Evolutionary conservation across 2,797 vertebrate genomes (phyloP), one percentile per base, ranked within the genome.

Genomic region (Sebastes baramenuke): DNA sequence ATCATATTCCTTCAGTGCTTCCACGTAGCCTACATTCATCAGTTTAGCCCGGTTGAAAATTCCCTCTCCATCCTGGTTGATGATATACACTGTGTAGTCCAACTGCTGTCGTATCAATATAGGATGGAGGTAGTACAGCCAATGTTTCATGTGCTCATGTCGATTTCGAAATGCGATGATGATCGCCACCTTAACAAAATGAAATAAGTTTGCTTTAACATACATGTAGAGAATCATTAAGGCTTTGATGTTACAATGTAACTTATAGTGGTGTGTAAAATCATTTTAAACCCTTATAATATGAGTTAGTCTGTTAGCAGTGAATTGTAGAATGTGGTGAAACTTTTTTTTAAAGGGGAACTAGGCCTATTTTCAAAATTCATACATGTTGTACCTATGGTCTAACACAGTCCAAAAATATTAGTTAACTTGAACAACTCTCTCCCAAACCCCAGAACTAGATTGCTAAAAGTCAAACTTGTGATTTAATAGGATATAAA

Each of bases 31-130:
- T 38, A 93, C 69, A 14, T 99, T 99, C 91, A 99, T 94, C 84
- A 99, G 96, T 81, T 99, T 99, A 34, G 98, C 98, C 2, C 98
- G 95, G 90, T 99, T 99, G 93, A 99, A 99, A 8, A 94, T 92
- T 49, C 95, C 94, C 0, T 98, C 95, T 83, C 98, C 97, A 14
- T 92, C 95, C 97, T 99, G 92, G 88, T 98, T 97, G 65, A 98
- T 95, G 5, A 98, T 90, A 3, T 97, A 98, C 24, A 98, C 95
- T 0, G 95, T 95, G 2, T 98, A 98, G 88, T 96, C 95, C 77
- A 97, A 71, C 70, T 96, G 97, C 74, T 98, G 97, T 3, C 95
- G 94, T 54, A 95, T 95, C 52, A 98, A 87, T 93, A 97, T 96
- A 34, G 97, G 97, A 36, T 98, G 95, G 64, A 98, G 94, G 88